Conservation (phyloP, 2,797 vertebrate species). For the Dromococcyx pavoninus region DNA sequence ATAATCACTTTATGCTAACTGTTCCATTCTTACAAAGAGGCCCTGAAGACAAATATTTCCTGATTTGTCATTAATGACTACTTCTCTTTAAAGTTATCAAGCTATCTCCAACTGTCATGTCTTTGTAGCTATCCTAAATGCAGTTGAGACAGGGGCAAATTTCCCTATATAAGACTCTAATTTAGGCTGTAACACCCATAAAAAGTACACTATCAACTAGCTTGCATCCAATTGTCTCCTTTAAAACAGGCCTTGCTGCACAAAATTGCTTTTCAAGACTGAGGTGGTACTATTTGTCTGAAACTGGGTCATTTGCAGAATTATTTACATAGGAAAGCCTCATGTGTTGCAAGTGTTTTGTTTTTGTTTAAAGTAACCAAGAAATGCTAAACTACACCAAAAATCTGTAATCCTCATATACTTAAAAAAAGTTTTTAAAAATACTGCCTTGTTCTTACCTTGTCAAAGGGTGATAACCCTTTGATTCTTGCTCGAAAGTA, state of each 20-base stretch:
- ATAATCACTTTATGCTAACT: neutral
- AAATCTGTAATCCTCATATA: fast-evolving
- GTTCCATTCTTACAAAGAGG: neutral
- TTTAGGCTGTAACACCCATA: neutral
- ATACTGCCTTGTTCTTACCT: constrained; percentile 75
- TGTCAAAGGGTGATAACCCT: constrained; percentile 95
- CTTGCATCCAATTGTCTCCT: neutral
- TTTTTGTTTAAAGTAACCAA: neutral
- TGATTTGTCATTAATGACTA: neutral
- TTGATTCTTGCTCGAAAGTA: constrained; percentile 98
- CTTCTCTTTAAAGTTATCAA: neutral
- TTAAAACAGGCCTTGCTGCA: neutral
- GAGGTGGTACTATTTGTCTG: neutral
- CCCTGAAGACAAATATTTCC: neutral
- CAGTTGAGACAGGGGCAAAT: neutral
- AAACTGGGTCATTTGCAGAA: neutral
- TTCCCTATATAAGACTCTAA: neutral
- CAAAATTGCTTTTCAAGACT: neutral
- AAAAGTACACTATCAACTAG: neutral
- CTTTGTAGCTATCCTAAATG: neutral
- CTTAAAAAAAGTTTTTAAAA: neutral
- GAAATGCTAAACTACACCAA: neutral
- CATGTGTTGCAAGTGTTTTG: neutral
- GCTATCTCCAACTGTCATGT: neutral
- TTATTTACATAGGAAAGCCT: neutral